Evolutionary conservation across 2,797 vertebrate species (phyloP).

Genomic region (Champsocephalus gunnari): DNA sequence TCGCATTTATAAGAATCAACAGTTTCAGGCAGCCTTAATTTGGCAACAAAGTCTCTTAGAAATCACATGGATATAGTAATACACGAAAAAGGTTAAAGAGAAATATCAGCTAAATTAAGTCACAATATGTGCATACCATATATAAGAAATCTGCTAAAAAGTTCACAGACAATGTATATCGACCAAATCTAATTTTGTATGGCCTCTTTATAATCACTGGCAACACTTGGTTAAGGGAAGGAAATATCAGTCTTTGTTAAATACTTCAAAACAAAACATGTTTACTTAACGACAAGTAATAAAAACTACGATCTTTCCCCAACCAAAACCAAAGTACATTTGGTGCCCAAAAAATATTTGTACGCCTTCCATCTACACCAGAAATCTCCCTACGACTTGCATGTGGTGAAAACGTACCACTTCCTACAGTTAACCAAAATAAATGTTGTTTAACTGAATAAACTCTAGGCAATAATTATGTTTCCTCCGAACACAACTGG

Average conservation of each 20-base stretch:
- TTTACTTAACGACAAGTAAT: slow-evolving; percentile 35
- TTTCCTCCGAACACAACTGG: slow-evolving; percentile 19
- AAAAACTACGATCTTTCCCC: slow-evolving; percentile 2
- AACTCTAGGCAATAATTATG: slow-evolving; percentile 22
- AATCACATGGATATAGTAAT: not conserved
- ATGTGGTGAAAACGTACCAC: slow-evolving; percentile 27
- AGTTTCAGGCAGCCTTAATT: not conserved
- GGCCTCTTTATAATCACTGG: not conserved
- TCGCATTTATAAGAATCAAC: not conserved
- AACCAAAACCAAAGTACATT: slow-evolving; percentile 28
- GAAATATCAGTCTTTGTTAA: slow-evolving; percentile 7
- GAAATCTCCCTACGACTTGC: slow-evolving; percentile 29
- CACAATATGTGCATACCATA: not conserved
- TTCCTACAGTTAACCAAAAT: slow-evolving; percentile 6
- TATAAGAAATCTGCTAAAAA: not conserved
- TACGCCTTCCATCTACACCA: slow-evolving; percentile 9
- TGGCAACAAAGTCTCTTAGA: not conserved
- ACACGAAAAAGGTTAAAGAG: not conserved
- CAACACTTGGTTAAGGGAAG: not conserved
- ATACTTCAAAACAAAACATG: not conserved
- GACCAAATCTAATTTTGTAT: not conserved
- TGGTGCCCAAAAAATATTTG: slow-evolving; percentile 12
- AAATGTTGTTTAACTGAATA: slow-evolving; percentile 17
- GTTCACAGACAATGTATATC: not conserved
- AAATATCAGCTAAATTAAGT: not conserved